Evolutionary conservation across 2,888 invertebrate species (phyloP).

Genomic region (Heteromurus nitidus): DNA sequence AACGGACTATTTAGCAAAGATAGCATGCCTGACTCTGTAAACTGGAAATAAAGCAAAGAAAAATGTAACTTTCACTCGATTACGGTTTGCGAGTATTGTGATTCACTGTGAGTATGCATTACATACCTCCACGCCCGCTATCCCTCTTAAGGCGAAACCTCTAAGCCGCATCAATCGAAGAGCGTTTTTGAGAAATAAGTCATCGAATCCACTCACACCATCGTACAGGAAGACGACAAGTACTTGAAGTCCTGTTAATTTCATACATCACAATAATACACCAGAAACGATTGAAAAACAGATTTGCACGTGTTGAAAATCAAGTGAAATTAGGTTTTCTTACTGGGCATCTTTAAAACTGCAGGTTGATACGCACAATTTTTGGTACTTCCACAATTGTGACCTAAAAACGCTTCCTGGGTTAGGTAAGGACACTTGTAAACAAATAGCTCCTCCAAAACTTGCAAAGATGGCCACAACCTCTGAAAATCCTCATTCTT

Average conservation of each 20-base stretch:
- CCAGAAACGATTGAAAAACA: not conserved
- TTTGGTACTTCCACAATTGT: not conserved
- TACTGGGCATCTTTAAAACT: constrained; percentile 10
- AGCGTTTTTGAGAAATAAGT: constrained; percentile 18
- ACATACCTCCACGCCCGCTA: constrained; percentile 30
- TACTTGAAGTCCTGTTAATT: constrained; percentile 20
- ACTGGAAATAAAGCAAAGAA: constrained; percentile 3
- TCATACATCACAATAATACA: not conserved
- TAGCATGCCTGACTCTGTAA: constrained; percentile 30
- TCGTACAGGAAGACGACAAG: constrained; percentile 33
- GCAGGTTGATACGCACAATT: constrained; percentile 16
- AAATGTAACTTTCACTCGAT: not conserved
- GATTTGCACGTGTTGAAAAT: no score
- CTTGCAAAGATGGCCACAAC: constrained; percentile 12
- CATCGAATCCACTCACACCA: constrained; percentile 24
- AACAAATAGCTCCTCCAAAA: constrained; percentile 38
- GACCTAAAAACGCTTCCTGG: constrained; percentile 30
- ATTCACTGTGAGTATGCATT: not conserved
- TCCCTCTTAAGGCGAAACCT: constrained; percentile 34
- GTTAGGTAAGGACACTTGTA: constrained; percentile 40
- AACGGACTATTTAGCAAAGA: constrained; percentile 37
- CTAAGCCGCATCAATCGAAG: constrained; percentile 22
- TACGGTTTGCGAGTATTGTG: not conserved
- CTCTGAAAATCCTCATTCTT: constrained; percentile 31
- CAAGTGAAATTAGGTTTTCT: not conserved